Percentiles rank a stretch among this genome's conserved stretches.
phyloP scores from a whole-genome alignment of 1,140 invertebrate genomes.

The Lasioglossum albipes region DNA sequence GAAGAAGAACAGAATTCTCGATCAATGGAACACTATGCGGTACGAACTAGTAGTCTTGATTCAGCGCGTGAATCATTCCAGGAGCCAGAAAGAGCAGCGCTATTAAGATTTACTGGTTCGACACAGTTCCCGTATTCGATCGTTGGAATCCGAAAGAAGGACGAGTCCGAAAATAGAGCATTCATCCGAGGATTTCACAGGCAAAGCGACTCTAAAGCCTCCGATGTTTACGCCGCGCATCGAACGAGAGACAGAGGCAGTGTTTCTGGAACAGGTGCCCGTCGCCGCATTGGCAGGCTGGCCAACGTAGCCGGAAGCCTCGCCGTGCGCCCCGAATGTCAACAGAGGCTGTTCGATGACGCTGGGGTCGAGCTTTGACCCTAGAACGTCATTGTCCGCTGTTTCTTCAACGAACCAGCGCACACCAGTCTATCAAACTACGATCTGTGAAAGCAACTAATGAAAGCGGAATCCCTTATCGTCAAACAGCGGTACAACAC shows the following conservation, averaged over 20 bases:
- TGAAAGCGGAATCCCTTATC: too few relatives aligned
- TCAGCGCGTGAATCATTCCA: neutral
- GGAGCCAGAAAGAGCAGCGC: neutral
- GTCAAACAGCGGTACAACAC: too few relatives aligned
- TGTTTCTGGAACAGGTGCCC: slow-evolving; percentile 16
- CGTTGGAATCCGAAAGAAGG: neutral
- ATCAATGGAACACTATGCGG: too few relatives aligned
- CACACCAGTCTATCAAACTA: too few relatives aligned
- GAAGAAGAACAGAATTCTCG: too few relatives aligned
- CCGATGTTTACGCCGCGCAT: neutral
- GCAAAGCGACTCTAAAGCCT: too few relatives aligned
- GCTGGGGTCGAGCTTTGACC: neutral
- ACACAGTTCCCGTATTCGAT: neutral
- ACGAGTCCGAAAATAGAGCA: neutral
- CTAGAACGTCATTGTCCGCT: neutral
- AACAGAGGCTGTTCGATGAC: slow-evolving; percentile 11
- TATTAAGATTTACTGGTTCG: neutral
- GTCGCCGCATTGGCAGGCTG: slow-evolving; percentile 6
- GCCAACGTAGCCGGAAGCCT: slow-evolving; percentile 15
- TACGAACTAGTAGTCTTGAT: too few relatives aligned
- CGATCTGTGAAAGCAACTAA: too few relatives aligned
- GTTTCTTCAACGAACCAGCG: neutral
- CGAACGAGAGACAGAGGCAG: neutral
- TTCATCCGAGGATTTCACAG: neutral
- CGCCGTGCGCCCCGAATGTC: neutral